phyloP scores from a whole-genome alignment of 1,140 invertebrate genomes.

The Ectropis grisescens region DNA sequence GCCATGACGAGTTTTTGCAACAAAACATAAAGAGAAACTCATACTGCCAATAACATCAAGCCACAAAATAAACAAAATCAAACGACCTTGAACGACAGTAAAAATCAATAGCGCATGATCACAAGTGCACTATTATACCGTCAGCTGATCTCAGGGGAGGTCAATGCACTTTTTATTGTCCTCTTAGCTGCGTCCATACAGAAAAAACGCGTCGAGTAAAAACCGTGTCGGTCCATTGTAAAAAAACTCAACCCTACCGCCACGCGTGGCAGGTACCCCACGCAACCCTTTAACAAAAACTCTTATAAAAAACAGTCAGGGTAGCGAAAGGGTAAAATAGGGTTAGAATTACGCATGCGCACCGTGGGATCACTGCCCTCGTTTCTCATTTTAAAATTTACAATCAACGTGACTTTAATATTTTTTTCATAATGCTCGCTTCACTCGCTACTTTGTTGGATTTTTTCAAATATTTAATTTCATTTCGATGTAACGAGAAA shows the following conservation, averaged over 20 bases:
- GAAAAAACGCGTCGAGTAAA: constrained; percentile 48
- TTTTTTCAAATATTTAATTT: too few species aligned
- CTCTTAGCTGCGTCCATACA: constrained; percentile 30
- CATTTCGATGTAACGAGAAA: too few species aligned
- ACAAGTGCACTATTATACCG: constrained; percentile 59
- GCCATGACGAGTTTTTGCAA: too few species aligned
- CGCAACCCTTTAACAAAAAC: constrained; percentile 62
- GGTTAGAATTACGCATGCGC: constrained; percentile 63
- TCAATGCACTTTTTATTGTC: constrained; percentile 61
- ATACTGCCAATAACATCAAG: too few species aligned
- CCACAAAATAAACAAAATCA: constrained; percentile 2
- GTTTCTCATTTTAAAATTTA: constrained; percentile 52
- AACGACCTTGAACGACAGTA: constrained; percentile 46
- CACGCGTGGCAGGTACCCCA: constrained; percentile 57
- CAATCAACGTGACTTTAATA: too few species aligned
- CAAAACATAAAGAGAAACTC: too few species aligned
- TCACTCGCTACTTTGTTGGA: too few species aligned
- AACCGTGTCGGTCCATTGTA: constrained; percentile 38
- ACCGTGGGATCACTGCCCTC: constrained; percentile 54
- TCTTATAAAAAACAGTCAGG: constrained; percentile 60
- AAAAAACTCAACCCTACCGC: constrained; percentile 62
- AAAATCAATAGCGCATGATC: constrained; percentile 51
- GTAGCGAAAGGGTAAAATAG: constrained; percentile 65
- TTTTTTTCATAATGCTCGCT: too few species aligned
- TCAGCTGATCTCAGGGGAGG: constrained; percentile 62